Base-by-base conservation (phyloP, 1,140 invertebrate species). In the Neelides sp. region DNA sequence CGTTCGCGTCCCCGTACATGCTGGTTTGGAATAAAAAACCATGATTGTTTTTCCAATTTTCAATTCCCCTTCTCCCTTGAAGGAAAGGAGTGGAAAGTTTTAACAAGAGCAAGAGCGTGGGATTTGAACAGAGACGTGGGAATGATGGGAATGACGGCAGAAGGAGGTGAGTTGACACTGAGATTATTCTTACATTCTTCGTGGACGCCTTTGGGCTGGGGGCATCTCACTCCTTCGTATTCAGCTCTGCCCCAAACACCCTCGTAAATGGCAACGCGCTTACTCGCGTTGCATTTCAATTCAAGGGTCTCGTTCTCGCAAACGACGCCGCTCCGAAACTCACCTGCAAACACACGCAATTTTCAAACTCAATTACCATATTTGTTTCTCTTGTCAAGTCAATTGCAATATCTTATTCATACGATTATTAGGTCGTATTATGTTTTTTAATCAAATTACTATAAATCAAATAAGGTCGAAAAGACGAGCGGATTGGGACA, bases 111-210 rank as follows among this genome's bases (percentile, higher is more conserved):
- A 32, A 32, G 8, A 32, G n/a, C 8, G 8, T 32, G 30, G n/a
- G n/a, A n/a, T 8, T 39, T 7, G 5, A 39, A 15, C 10, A 10
- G 19, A 13, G 36, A 7, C 10, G 4, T n/a, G 4, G 36, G 12
- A 10, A 39, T 39, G 5, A n/a, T 39, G 10, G 4, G n/a, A n/a
- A n/a, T n/a, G n/a, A n/a, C n/a, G n/a, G n/a, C n/a, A n/a, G n/a
- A 42, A 42, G 17, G 15, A 42, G 26, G 19, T 23, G 19, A 24
- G 5, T 45, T 10, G 4, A 13, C 10, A 23, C 39, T n/a, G n/a
- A n/a, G n/a, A n/a, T n/a, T n/a, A n/a, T 58, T 76, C 78, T 78
- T 69, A 92, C 87, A 86, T 74, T 89, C 85, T 66, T 90, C 85
- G 36, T 79, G 77, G 52, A 86, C 82, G 17, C 83, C 83, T 61